These are phyloP conservation scores for Ptyas mucosa DNA, from an alignment of 2,113 vertebrate species.

Conservation along the genomic window DNA sequence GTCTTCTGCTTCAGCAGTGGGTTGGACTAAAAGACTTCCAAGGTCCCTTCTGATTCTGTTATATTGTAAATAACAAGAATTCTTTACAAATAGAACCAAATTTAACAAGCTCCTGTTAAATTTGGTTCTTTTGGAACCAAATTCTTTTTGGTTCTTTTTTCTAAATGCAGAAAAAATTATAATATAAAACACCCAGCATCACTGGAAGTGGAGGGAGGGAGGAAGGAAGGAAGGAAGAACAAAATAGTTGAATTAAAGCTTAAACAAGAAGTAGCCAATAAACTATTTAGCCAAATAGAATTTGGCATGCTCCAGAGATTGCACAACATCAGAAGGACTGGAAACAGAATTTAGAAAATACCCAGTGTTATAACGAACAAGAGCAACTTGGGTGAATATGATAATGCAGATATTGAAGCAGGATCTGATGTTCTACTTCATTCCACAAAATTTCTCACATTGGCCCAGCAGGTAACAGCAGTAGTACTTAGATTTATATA, in stretches of 20 bases:
- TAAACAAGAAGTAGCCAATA: background rate
- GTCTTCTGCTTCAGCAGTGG: background rate
- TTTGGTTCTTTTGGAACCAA: background rate
- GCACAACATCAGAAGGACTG: background rate
- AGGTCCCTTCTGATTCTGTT: background rate
- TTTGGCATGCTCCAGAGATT: background rate
- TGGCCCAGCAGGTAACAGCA: background rate
- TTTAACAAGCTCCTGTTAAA: background rate
- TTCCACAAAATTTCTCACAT: background rate
- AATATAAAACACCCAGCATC: background rate
- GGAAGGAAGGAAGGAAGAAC: background rate
- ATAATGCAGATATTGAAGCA: background rate
- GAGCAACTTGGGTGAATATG: background rate
- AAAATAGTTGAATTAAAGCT: background rate
- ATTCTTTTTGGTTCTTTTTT: background rate
- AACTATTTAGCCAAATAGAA: background rate
- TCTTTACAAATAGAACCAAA: background rate
- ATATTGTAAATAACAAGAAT: background rate
- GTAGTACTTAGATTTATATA: too few relatives aligned
- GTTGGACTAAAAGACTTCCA: background rate
- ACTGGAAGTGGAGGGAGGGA: background rate
- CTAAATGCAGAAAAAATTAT: background rate
- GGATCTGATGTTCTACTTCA: background rate
- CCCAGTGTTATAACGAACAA: background rate
- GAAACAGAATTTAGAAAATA: background rate